Conservation (phyloP, 1,140 invertebrate genomes). For the Riptortus pedestris region DNA sequence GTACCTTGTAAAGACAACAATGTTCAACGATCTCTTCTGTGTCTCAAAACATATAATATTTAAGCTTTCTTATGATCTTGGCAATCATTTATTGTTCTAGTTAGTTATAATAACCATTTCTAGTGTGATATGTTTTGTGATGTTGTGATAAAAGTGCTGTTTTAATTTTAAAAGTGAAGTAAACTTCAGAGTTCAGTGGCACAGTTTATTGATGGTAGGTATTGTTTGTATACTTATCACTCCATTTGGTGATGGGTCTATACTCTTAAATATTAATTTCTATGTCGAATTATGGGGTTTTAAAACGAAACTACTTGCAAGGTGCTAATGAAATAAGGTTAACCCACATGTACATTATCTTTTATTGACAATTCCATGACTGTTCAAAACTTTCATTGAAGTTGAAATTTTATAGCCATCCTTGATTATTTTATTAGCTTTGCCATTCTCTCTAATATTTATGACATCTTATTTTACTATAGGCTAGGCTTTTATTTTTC, state of each 20-base stretch:
- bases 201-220: slow-evolving; percentile 40
- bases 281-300: no score
- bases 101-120: neutral
- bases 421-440: no score
- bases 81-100: neutral
- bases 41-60: slow-evolving; percentile 24
- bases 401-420: no score
- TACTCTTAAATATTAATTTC: no score
- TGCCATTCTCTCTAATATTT: no score
- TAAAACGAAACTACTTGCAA: no score
- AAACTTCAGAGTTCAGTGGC: neutral
- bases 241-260: no score
- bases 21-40: slow-evolving; percentile 20
- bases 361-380: no score
- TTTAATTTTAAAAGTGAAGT: slow-evolving; percentile 4
- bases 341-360: neutral
- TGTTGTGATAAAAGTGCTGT: slow-evolving; percentile 1
- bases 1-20: slow-evolving; percentile 12
- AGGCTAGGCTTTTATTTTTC: no score
- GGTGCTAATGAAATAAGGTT: no score
- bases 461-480: no score
- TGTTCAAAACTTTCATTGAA: no score
- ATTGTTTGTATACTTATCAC: slow-evolving; percentile 34
- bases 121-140: neutral
- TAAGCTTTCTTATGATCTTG: slow-evolving; percentile 2